phyloP scores from a whole-genome alignment of 2,797 vertebrate species.

The Aldrovandia affinis region DNA sequence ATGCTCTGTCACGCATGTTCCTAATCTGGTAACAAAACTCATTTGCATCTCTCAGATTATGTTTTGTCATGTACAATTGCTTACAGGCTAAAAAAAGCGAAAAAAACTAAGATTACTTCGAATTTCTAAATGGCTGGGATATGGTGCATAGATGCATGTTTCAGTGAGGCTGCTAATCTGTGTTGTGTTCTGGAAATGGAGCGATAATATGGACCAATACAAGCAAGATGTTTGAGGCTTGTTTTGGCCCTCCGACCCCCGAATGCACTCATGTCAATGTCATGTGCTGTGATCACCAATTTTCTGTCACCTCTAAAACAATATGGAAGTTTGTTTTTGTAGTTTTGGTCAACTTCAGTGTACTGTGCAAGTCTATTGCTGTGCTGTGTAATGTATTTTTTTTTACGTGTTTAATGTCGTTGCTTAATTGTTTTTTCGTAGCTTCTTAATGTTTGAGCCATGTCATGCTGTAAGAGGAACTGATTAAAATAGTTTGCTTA shows the following conservation, averaged over 20 bases:
- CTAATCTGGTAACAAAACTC: constrained; percentile 33
- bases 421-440: neutral
- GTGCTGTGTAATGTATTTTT: neutral
- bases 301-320: neutral
- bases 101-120: constrained; percentile 13
- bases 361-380: neutral
- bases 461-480: neutral
- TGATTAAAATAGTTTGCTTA: neutral
- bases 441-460: neutral
- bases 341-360: too few species aligned
- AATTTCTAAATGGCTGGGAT: constrained; percentile 1
- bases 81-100: neutral
- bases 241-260: neutral
- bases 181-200: neutral
- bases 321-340: neutral
- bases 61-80: neutral
- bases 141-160: neutral
- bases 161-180: neutral
- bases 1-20: constrained; percentile 55
- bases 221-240: neutral
- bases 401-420: neutral
- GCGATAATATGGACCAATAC: neutral
- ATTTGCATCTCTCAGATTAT: constrained; percentile 22
- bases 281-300: neutral
- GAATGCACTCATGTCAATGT: neutral